A percentile compares a stretch with the other conserved stretches of the same genome.
Conservation (phyloP, 2,113 vertebrate genomes). For the Hipposideros armiger region DNA sequence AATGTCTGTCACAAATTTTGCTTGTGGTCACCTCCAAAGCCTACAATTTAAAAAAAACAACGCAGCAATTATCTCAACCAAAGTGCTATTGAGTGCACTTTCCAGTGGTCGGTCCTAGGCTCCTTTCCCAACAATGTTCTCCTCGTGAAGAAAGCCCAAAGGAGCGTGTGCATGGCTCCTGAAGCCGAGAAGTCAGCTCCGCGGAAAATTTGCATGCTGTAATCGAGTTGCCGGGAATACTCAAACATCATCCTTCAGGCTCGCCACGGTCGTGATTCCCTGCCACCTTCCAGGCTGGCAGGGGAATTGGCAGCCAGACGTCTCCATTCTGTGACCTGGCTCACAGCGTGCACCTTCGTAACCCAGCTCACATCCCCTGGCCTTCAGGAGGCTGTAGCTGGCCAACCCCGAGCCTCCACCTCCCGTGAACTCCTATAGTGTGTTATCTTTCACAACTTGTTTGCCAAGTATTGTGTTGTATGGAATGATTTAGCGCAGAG, state of each 20-base stretch:
- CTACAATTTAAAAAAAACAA: conserved; percentile 79
- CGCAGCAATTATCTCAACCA: conserved; percentile 82
- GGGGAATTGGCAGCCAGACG: neutral
- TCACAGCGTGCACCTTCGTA: neutral
- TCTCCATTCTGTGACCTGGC: neutral
- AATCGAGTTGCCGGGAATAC: conserved; percentile 74
- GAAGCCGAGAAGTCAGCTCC: conserved; percentile 68
- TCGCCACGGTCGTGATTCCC: neutral
- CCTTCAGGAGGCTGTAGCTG: conserved; percentile 12
- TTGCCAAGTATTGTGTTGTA: neutral
- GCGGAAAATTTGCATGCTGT: conserved; percentile 77
- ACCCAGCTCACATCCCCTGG: neutral
- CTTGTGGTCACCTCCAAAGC: conserved; percentile 77
- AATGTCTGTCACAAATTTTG: conserved; percentile 84
- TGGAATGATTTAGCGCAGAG: neutral
- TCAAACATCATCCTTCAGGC: conserved; percentile 28
- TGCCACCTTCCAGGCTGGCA: conserved; percentile 45
- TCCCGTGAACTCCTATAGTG: neutral
- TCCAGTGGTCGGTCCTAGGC: conserved; percentile 74
- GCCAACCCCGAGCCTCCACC: neutral
- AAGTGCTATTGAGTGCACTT: conserved; percentile 83
- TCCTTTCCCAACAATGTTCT: conserved; percentile 81
- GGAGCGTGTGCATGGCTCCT: conserved; percentile 50
- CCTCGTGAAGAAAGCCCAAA: conserved; percentile 70
- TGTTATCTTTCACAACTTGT: neutral